Evolutionary conservation across 2,888 invertebrate genomes (phyloP).

Genomic region (Aricia artaxerxes): DNA sequence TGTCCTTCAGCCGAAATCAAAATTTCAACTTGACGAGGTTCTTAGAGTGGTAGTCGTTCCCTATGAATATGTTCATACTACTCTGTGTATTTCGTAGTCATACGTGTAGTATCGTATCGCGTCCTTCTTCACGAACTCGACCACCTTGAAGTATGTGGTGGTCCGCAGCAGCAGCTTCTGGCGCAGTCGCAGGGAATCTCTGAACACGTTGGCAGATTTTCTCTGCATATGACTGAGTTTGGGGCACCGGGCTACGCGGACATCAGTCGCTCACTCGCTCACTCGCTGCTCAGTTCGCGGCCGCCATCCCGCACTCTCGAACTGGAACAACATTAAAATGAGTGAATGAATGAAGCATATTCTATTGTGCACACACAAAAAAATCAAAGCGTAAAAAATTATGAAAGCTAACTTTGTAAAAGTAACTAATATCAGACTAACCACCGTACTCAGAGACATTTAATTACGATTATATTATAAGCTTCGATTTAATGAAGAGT

Average conservation of each 20-base stretch:
- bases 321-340: conserved; percentile 35
- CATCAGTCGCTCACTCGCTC: conserved; percentile 36
- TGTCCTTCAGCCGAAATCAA: conserved; percentile 30
- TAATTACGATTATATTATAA: too few species aligned
- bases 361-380: too few species aligned
- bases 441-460: too few species aligned
- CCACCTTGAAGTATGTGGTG: conserved; percentile 71
- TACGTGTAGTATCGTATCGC: conserved; percentile 73
- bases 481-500: too few species aligned
- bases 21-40: conserved; percentile 70
- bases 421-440: too few species aligned
- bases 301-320: conserved; percentile 34
- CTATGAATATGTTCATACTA: conserved; percentile 76
- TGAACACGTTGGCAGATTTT: conserved; percentile 65
- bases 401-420: too few species aligned
- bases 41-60: conserved; percentile 66
- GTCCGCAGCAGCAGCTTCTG: conserved; percentile 69
- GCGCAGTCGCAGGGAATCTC: conserved; percentile 71
- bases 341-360: neutral
- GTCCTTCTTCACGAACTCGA: conserved; percentile 76
- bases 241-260: conserved; percentile 37
- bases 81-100: conserved; percentile 68
- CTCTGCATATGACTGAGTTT: conserved; percentile 69
- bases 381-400: too few species aligned
- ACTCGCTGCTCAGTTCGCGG: conserved; percentile 29